Base-by-base conservation (phyloP, 2,113 vertebrate genomes). In the Nothobranchius furzeri region DNA sequence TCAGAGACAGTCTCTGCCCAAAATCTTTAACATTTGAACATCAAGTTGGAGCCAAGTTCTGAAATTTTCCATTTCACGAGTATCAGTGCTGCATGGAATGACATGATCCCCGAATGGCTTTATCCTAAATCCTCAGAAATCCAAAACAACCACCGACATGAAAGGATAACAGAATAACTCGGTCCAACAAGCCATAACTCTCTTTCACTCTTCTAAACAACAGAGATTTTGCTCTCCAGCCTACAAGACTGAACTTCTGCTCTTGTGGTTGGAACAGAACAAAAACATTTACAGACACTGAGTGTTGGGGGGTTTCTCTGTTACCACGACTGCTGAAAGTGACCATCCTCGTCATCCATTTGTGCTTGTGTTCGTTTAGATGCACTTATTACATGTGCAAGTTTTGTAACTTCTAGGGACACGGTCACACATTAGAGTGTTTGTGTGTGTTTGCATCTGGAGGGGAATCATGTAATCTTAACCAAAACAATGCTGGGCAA, bases 61-160 rank as follows among this genome's bases (percentile, higher is more conserved):
- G 65, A 79, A 77, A 74, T 61, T 79, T 79, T 87, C 77, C 73
- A 81, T 79, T 84, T 59, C 52, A 17, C 8, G 53, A 73, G 76
- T 79, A 61, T 79, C 80, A 73, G 81, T 61, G 71, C 82, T 3
- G 8, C 68, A 58, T 60, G 0, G 63, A 81, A 85, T 83, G 76
- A 85, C 68, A 85, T 83, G 76, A 88, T 82, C 82, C 72, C 43
- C 56, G 55, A 83, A 74, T 79, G 74, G 74, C 70, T 89, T 88
- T 79, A 72, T 65, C 78, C 47, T 70, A 84, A 88, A 86, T 85
- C 85, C 84, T 24, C 73, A 71, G 70, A 82, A 85, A 90, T 86
- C 84, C 69, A 35, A 73, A 80, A 80, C 75, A 87, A 86, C 77
- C 83, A 79, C 76, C 67, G 50, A 70, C 73, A 88, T 78, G 82